Evolutionary conservation across 53 echinoderm and acorn worm species (phyloP).

Genomic region (Glandiceps talaboti): DNA sequence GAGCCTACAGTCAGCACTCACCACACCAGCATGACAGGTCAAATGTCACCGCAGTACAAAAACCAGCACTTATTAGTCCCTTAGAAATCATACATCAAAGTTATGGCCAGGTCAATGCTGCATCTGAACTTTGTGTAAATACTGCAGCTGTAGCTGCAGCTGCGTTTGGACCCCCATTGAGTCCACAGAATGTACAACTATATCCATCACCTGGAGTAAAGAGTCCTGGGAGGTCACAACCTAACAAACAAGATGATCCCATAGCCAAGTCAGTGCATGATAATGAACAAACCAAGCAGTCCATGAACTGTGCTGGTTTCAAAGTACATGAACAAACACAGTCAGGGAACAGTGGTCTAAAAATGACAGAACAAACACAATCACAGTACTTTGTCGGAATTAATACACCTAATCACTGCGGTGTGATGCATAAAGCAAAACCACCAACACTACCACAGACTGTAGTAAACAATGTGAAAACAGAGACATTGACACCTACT

Average conservation of each 20-base stretch:
- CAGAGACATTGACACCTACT: neutral
- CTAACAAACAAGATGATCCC: neutral
- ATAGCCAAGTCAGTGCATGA: too few relatives aligned
- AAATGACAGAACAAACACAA: neutral
- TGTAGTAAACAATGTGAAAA: neutral
- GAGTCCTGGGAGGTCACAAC: neutral
- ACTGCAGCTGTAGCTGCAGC: constrained; percentile 8
- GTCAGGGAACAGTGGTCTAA: constrained; percentile 16
- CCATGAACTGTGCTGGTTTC: too few relatives aligned
- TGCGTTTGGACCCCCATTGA: constrained; percentile 54
- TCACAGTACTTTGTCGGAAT: constrained; percentile 4
- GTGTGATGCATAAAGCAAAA: neutral
- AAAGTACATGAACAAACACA: too few relatives aligned
- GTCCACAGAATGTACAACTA: constrained; percentile 85
- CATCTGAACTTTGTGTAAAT: neutral
- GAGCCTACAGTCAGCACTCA: neutral
- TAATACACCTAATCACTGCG: constrained; percentile 4
- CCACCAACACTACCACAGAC: neutral
- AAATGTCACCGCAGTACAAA: neutral
- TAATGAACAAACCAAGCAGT: neutral
- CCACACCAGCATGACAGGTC: neutral
- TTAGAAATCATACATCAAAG: constrained; percentile 52
- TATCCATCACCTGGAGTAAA: constrained; percentile 29
- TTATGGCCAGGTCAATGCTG: neutral
- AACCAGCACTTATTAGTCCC: constrained; percentile 48